phyloP scores from a whole-genome alignment of 2,888 invertebrate genomes.

The Phortica okadai region DNA sequence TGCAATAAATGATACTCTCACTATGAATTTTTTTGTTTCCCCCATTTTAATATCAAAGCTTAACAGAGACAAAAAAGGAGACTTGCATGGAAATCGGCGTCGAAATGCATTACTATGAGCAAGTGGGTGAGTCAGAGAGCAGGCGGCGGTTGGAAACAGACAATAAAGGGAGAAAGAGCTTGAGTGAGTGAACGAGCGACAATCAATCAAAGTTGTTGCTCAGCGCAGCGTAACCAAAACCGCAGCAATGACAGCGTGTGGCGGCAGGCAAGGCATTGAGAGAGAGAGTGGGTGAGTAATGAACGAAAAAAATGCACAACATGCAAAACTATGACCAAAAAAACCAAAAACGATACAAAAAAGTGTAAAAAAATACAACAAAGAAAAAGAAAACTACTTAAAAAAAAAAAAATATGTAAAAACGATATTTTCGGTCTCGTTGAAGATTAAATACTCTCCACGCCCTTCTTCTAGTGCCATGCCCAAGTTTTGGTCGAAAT shows the following conservation, averaged over 20 bases:
- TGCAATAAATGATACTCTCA: neutral
- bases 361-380: neutral
- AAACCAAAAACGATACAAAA: neutral
- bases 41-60: too few relatives aligned
- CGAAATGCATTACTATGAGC: too few relatives aligned
- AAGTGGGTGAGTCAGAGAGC: neutral
- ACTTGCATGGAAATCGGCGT: too few relatives aligned
- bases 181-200: neutral
- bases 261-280: neutral
- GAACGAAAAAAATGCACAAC: neutral
- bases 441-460: too few relatives aligned
- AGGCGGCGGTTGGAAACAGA: neutral
- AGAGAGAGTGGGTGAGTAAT: conserved; percentile 5
- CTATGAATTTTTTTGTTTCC: too few relatives aligned
- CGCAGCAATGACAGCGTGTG: neutral
- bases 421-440: too few relatives aligned
- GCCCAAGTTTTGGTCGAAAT: too few relatives aligned
- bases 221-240: conserved; percentile 17
- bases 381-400: neutral
- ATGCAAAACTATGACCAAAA: neutral
- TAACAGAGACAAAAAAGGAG: too few relatives aligned
- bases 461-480: too few relatives aligned
- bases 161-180: neutral
- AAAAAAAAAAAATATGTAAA: neutral
- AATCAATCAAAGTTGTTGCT: conserved; percentile 30